Base-by-base conservation (phyloP, 1,140 invertebrate genomes). In the Drosophila takahashii region DNA sequence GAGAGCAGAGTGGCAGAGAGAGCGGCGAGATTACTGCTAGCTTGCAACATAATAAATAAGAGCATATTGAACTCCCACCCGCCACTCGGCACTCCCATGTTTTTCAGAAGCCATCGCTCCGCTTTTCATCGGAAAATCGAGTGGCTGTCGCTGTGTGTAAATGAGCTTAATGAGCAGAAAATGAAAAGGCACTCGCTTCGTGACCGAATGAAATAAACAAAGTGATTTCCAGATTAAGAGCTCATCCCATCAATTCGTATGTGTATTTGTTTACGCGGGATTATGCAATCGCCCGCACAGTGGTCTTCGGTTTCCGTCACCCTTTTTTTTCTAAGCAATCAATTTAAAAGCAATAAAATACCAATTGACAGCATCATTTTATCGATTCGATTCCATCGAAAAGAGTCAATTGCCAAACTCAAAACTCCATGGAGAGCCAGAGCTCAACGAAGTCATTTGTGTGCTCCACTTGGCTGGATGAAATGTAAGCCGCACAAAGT, bases 291-390 rank as follows among this genome's bases (percentile, higher is more conserved):
- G 79, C 79, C 79, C 65, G 84, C 84, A 86, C 84, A 79, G 71
- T 86, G 83, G 70, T 34, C 16, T 52, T 9, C 42, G 47, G 47
- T 66, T 64, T 69, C 57, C 41, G 48, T 13, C 13, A 9, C n/a
- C 36, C 22, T 22, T 22, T 22, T 22, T 22, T 22, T 29, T 39
- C 27, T 62, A 74, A 39, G 56, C 36, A 32, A 50, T 61, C 84
- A 86, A 86, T 86, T 86, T 79, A 86, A 86, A 89, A 86, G 83
- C 83, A 58, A 86, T 89, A 86, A 86, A 86, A 89, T 65, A 47
- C 47, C 79, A 89, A 86, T 86, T 86, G 83, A 79, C 79, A 89
- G 61, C 70, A 87, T 76, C 54, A 51, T 79, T 77, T 81, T 67
- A 39, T 44, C 42, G 74, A 60, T 75, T 44, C 42, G 74, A 60